Base-by-base conservation (phyloP, 2,888 invertebrate genomes). In the Mallateleia sp. region DNA sequence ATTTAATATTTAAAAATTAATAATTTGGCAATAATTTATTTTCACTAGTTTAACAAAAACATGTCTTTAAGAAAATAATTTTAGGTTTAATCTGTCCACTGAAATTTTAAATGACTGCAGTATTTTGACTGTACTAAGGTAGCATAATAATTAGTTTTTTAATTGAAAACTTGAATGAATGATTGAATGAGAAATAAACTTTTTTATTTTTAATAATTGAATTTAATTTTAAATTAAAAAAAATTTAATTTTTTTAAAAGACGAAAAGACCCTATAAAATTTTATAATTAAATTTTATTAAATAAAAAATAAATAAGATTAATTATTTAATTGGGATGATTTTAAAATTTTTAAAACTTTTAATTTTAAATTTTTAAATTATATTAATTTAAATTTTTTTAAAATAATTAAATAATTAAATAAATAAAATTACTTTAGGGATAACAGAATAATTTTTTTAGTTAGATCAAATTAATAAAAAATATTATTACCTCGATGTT, bases 401-500 rank as follows among this genome's bases (percentile, higher is more conserved):
- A 93, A 93, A 92, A 91, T 90, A 58, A 54, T 72, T 28, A 58
- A 71, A 74, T 62, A 52, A 62, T 47, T 72, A 52, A 64, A 34
- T 93, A 95, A 96, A 96, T 96, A 96, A 96, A 97, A 96, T 97
- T 97, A 97, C 97, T 96, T 97, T 97, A 97, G 97, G 97, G 97
- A 97, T 97, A 97, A 97, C 97, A 97, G 97, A 97, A 96, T 97
- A 96, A 97, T 97, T 96, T 96, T 96, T 96, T 96, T 97, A 95
- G 95, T 96, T 96, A 97, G 97, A 96, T 96, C 97, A 94, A 95
- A 97, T 97, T 96, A 95, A 96, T 96, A 97, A 96, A 96, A 96
- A 95, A 96, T 97, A 96, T 97, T 97, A 97, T 97, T 97, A 97
- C 97, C 97, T 98, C 97, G 97, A 98, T 98, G 97, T 97, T 98